phyloP scores from a whole-genome alignment of 2,113 vertebrate genomes.

The Agapornis roseicollis region DNA sequence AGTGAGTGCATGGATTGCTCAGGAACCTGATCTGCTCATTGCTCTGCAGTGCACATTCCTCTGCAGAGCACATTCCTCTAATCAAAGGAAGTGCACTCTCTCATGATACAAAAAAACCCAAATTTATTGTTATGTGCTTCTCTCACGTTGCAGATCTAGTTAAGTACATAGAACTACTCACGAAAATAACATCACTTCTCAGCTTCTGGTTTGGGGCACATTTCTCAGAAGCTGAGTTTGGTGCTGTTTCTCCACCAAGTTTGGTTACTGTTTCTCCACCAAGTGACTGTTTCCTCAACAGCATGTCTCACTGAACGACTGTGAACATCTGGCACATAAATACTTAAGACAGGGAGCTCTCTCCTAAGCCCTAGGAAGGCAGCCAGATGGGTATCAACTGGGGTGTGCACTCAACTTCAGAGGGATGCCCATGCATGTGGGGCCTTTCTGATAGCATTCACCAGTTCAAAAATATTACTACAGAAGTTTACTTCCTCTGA shows the following conservation, averaged over 20 bases:
- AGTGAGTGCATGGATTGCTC: not conserved
- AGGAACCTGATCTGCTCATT: not conserved
- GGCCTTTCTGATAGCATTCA: not conserved
- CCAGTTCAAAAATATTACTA: not conserved
- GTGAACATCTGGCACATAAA: not conserved
- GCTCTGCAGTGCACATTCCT: not conserved
- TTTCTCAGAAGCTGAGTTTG: not conserved
- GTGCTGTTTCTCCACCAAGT: not conserved
- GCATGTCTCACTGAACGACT: not conserved
- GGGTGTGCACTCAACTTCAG: not conserved
- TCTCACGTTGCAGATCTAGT: not conserved
- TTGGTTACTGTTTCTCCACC: not conserved
- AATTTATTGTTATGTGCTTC: not conserved
- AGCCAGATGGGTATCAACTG: not conserved
- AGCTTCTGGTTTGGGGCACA: not conserved
- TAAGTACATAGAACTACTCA: not conserved
- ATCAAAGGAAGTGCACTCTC: not conserved
- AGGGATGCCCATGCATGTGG: fast-evolving
- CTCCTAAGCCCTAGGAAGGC: not conserved
- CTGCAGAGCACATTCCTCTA: not conserved
- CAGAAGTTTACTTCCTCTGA: conserved; percentile 29
- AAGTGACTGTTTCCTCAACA: not conserved
- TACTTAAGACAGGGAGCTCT: not conserved
- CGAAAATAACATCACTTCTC: not conserved
- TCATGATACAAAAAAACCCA: fast-evolving